phyloP scores from a whole-genome alignment of 1,140 invertebrate genomes.

The Scaptomyza pallida region DNA sequence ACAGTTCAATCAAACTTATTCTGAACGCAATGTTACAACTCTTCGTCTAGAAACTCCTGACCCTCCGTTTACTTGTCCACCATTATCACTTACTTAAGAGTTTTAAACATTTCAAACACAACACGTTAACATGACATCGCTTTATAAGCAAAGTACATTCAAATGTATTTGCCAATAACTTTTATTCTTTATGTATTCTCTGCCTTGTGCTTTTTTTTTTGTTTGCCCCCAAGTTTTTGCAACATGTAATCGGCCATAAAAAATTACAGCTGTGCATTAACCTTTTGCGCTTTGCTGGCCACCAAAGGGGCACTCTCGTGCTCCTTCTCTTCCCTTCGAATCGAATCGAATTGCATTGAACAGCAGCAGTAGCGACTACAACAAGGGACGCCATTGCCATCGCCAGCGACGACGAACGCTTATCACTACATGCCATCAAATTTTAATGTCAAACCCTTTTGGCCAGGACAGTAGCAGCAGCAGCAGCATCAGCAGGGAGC shows the following conservation, averaged over 20 bases:
- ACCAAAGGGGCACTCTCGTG: constrained; percentile 14
- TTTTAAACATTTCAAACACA: constrained; percentile 23
- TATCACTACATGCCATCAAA: constrained; percentile 82
- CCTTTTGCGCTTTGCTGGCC: constrained; percentile 60
- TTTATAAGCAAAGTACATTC: constrained; percentile 67
- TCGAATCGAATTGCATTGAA: constrained; percentile 56
- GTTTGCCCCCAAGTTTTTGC: constrained; percentile 54
- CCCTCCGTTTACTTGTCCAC: too few species aligned
- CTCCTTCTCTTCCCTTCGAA: background rate
- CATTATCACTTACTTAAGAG: constrained; percentile 31
- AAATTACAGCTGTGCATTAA: constrained; percentile 81
- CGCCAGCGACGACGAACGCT: constrained; percentile 69
- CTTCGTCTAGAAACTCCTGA: too few species aligned
- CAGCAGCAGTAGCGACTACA: constrained; percentile 19
- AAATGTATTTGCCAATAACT: constrained; percentile 78
- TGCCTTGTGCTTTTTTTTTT: too few species aligned
- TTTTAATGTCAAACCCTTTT: constrained; percentile 81
- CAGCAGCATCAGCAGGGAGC: background rate
- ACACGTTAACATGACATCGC: constrained; percentile 42
- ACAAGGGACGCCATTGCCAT: constrained; percentile 50
- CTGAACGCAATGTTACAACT: too few species aligned
- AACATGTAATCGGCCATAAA: constrained; percentile 80
- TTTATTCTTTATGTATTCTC: constrained; percentile 75
- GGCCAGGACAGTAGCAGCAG: constrained; percentile 22
- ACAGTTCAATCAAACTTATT: too few species aligned